phyloP scores from a whole-genome alignment of 1,140 invertebrate genomes.

The Solenopsis fugax region DNA sequence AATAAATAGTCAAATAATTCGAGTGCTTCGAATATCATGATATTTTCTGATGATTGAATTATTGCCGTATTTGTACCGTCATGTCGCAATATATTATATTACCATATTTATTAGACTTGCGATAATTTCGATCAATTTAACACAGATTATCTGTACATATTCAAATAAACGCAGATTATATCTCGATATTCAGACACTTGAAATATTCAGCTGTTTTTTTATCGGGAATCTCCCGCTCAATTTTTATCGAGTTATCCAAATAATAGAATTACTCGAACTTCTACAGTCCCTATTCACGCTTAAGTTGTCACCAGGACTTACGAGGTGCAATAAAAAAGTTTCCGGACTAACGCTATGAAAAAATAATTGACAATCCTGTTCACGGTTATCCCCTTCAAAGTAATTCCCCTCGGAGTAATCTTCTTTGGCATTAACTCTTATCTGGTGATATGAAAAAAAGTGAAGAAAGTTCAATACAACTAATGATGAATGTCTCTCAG shows the following conservation, averaged over 20 bases:
- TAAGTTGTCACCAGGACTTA: background rate
- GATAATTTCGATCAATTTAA: conserved; percentile 33
- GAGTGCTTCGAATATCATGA: conserved; percentile 14
- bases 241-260: conserved; percentile 27
- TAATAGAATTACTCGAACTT: conserved; percentile 14
- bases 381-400: background rate
- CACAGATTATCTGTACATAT: conserved; percentile 19
- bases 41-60: conserved; percentile 2
- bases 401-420: conserved; percentile 5
- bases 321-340: conserved; percentile 22
- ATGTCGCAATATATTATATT: background rate
- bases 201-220: conserved; percentile 29
- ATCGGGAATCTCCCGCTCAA: background rate
- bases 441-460: background rate
- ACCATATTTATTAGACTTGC: conserved; percentile 31
- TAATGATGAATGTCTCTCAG: background rate
- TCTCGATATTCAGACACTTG: conserved; percentile 29
- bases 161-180: background rate
- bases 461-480: background rate
- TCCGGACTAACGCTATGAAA: conserved; percentile 11
- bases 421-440: background rate
- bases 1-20: conserved; percentile 39
- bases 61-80: conserved; percentile 10
- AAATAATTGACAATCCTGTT: conserved; percentile 19
- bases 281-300: background rate